Evolutionary conservation across 1,140 invertebrate genomes (phyloP), one percentile per base, ranked within the genome.

Genomic region (Halictus rubicundus): DNA sequence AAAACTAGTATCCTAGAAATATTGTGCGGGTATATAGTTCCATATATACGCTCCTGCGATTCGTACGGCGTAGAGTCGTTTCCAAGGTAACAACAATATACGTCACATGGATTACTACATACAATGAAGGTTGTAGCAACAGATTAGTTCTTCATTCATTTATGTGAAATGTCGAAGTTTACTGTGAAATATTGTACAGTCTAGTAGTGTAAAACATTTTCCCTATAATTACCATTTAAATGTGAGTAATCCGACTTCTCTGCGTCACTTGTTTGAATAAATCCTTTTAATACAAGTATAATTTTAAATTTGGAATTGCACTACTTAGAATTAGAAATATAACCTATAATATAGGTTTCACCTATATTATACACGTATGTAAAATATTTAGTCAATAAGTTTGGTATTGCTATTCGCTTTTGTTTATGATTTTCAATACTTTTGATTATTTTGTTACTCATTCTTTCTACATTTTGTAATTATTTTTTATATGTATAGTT

Each of bases 41-140:
- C 12, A 14, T 7, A 25, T n/a, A 16, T 25, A 82, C 83, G 21
- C 19, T 6, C 59, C 74, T 85, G 75, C 0, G 12, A 68, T 39
- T 32, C 68, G 66, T 49, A 65, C 39, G 59, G 46, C 60, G 32
- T 73, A 76, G 23, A 69, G 21, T 80, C 84, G 81, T 86, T 78
- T 86, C 85, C 68, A 86, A 71, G 85, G 85, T 49, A 83, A 86
- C 85, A 57, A 32, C 57, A 63, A 49, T 8, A 65, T 74, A 80
- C 84, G 69, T 80, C 81, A 81, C 68, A 83, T 77, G 68, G 60
- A 71, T 59, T 68, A 63, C 54, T 73, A 82, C 68, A 78, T 73
- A 82, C 68, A 78, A 75, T 78, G 79, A 79, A 82, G 68, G 65
- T 66, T 60, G 60, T 49, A 72, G 49, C 54, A 75, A 71, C 46